Base-by-base conservation (phyloP, 2,113 vertebrate genomes). In the Nicator chloris region DNA sequence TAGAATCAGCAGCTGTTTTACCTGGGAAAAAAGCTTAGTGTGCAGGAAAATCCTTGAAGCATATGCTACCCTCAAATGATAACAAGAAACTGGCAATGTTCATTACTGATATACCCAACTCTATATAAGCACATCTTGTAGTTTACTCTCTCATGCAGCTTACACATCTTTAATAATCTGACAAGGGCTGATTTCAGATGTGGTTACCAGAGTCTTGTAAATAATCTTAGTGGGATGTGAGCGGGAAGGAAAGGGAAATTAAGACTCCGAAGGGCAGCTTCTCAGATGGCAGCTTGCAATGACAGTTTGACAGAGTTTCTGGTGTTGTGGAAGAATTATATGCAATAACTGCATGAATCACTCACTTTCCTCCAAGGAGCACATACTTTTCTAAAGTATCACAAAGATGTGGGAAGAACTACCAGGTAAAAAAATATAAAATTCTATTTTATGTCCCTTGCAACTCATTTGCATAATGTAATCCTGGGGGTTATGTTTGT, bases 291-390 rank as follows among this genome's bases (percentile, higher is more conserved):
- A 97, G 84, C 73, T 95, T 82, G 51, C 76, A 96, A 89, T 93
- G 95, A 97, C 95, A 95, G 60, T 88, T 96, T 97, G 97, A 97
- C 97, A 97, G 93, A 96, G 90, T 92, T 96, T 96, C 72, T 95
- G 90, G 76, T 90, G 77, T 54, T 93, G 91, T 84, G 23, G 88
- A 96, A 96, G 95, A 96, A 96, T 97, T 95, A 97, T 73, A 54
- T 30, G 39, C 49, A 91, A 64, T 90, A 88, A 66, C 42, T 86
- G n/a, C 91, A 95, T 11, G 71, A 96, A 93, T 88, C 0, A 0
- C 66, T 96, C 82, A 44, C 84, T 91, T 96, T 91, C 42, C 88
- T 96, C 92, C 70, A 82, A 96, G 91, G 95, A 88, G 95, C 92
- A 91, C 65, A 31, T 96, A 33, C 94, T 98, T 98, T 96, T 95